phyloP scores from a whole-genome alignment of 2,888 invertebrate species.

The Netelia inedita region DNA sequence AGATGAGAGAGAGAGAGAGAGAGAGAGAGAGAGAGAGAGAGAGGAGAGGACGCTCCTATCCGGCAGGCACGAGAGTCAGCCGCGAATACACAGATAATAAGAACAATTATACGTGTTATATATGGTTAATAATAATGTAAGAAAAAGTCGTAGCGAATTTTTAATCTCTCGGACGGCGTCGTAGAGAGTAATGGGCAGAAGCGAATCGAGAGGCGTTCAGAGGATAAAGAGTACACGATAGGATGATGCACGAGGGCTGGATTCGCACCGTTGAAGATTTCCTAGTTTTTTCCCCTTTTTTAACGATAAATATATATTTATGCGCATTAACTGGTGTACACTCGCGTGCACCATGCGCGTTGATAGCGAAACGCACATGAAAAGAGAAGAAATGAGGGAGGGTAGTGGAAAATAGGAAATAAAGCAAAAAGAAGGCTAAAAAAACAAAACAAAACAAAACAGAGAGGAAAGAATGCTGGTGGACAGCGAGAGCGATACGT shows the following conservation, averaged over 20 bases:
- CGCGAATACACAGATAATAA: slow-evolving; percentile 8
- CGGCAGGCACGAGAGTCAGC: slow-evolving; percentile 3
- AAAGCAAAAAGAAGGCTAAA: slow-evolving; percentile 15
- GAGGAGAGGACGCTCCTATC: slow-evolving; percentile 36
- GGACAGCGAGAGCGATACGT: neutral
- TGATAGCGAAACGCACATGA: slow-evolving; percentile 29
- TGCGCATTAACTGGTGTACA: neutral
- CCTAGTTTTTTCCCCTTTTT: neutral
- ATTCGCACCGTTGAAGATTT: slow-evolving; percentile 49
- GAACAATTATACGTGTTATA: neutral
- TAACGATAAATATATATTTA: neutral
- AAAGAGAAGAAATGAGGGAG: slow-evolving; percentile 22
- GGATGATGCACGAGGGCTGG: slow-evolving; percentile 45
- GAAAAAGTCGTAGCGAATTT: slow-evolving; percentile 28
- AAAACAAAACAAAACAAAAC: neutral
- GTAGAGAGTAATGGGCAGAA: slow-evolving; percentile 42
- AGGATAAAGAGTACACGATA: slow-evolving; percentile 60
- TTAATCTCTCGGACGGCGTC: neutral
- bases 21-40: no score
- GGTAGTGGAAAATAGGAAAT: neutral
- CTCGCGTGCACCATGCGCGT: slow-evolving; percentile 27
- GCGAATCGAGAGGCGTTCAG: slow-evolving; percentile 55
- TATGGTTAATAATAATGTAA: neutral
- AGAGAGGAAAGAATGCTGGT: slow-evolving; percentile 42
- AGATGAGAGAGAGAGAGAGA: neutral